Evolutionary conservation across 2,113 vertebrate genomes (phyloP).

Genomic region (Cyanoramphus novaezelandiae): DNA sequence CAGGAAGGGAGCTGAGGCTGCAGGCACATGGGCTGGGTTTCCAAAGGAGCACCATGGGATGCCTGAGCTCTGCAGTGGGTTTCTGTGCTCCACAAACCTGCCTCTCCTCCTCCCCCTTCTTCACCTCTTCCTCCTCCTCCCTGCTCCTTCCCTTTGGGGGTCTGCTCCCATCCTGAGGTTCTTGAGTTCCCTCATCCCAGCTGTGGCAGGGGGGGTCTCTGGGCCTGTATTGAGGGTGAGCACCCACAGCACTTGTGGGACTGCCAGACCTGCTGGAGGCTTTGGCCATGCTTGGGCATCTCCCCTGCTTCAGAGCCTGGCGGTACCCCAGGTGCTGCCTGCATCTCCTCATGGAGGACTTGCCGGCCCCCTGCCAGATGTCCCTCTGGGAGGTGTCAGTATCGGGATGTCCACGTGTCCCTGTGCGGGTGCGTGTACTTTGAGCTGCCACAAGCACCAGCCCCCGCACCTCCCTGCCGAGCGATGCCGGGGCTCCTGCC

Average conservation of each 20-base stretch:
- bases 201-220: neutral
- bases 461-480: neutral
- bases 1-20: neutral
- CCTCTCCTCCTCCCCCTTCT: neutral
- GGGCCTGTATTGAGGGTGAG: neutral
- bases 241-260: neutral
- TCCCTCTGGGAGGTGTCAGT: neutral
- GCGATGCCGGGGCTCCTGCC: neutral
- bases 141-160: neutral
- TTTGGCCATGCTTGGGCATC: too few species aligned
- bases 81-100: neutral
- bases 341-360: neutral
- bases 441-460: neutral
- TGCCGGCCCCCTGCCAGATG: neutral
- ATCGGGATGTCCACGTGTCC: fast-evolving
- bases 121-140: neutral
- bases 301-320: neutral
- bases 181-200: neutral
- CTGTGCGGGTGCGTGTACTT: fast-evolving
- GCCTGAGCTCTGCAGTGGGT: fast-evolving
- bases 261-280: neutral
- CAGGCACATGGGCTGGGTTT: neutral
- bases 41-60: neutral
- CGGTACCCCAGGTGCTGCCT: neutral
- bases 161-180: neutral